These are phyloP conservation scores for Notiomystis cincta DNA, from an alignment of 2,113 vertebrate genomes.

Conservation along the genomic window DNA sequence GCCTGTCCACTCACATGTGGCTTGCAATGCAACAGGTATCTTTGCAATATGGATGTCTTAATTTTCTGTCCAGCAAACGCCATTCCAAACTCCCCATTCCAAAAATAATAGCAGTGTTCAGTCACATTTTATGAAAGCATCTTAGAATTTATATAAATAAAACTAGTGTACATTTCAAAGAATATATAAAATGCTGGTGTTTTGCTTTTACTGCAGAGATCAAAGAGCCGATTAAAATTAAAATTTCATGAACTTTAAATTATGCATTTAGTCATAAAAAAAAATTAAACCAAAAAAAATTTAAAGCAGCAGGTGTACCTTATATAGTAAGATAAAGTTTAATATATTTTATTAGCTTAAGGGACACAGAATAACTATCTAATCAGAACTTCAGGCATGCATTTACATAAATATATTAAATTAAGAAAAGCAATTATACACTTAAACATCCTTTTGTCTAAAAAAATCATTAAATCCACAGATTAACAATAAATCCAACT, in stretches of 20 bases:
- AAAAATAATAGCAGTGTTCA: slow-evolving; percentile 35
- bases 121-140: slow-evolving; percentile 34
- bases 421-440: slow-evolving; percentile 79
- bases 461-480: slow-evolving; percentile 80
- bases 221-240: background rate
- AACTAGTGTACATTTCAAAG: slow-evolving; percentile 29
- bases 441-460: slow-evolving; percentile 78
- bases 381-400: slow-evolving; percentile 81
- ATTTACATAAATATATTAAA: slow-evolving; percentile 81
- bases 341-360: slow-evolving; percentile 79
- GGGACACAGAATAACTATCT: slow-evolving; percentile 78
- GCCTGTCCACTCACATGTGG: background rate
- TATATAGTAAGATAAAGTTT: slow-evolving; percentile 72
- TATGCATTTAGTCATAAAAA: slow-evolving; percentile 26
- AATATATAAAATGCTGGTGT: background rate
- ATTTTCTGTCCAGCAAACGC: background rate
- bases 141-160: slow-evolving; percentile 46
- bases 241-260: slow-evolving; percentile 28
- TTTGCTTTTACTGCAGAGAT: slow-evolving; percentile 33
- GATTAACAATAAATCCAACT: slow-evolving; percentile 79
- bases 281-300: slow-evolving; percentile 35
- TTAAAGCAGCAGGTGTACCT: slow-evolving; percentile 55
- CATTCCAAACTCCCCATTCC: slow-evolving; percentile 1
- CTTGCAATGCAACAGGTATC: background rate
- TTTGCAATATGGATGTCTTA: background rate